Evolutionary conservation across 2,113 vertebrate species (phyloP), one percentile per base, ranked within the genome.

Genomic region (Rattus rattus): DNA sequence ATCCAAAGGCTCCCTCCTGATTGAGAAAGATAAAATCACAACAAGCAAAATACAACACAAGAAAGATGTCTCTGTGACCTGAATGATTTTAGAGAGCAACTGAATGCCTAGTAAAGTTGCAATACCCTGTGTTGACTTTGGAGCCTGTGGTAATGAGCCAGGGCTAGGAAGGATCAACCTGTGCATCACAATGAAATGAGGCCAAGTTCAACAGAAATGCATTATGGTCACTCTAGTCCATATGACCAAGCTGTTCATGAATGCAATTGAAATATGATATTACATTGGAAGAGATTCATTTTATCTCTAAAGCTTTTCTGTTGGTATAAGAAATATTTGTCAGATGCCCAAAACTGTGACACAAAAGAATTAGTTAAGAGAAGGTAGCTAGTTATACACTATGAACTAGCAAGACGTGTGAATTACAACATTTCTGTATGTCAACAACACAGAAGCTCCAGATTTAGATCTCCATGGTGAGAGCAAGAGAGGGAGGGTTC

Each of bases 341-440:
- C 77, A 91, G 28, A 43, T 79, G 43, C 43, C 83, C 54, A 85
- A 90, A 94, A 87, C 19, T 85, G 30, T 81, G 22, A 63, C 20
- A 63, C 70, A 92, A 26, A 94, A 63, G 73, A 92, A 69, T 69
- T 49, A 95, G 76, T 89, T 75, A 95, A 84, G 61, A 54, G 81
- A 91, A 91, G n/a, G 49, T 30, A 93, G 54, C 39, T 91, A 12
- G 19, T 28, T 86, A 86, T 30, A 7, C 22, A 52, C 63, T 65
- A 69, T 49, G 80, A 96, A 70, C 72, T 43, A 92, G 3, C 33
- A 87, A 80, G 30, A 65, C 30, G 13, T 65, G 61, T 65, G 67
- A 59, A 22, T 76, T 1, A 47, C 59, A 26, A 39, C 75, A 49
- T 79, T 28, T 3, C 67, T 33, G 47, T 61, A n/a, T 75, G 47